Evolutionary conservation across 2,113 vertebrate species (phyloP).

Genomic region (Peromyscus leucopus): DNA sequence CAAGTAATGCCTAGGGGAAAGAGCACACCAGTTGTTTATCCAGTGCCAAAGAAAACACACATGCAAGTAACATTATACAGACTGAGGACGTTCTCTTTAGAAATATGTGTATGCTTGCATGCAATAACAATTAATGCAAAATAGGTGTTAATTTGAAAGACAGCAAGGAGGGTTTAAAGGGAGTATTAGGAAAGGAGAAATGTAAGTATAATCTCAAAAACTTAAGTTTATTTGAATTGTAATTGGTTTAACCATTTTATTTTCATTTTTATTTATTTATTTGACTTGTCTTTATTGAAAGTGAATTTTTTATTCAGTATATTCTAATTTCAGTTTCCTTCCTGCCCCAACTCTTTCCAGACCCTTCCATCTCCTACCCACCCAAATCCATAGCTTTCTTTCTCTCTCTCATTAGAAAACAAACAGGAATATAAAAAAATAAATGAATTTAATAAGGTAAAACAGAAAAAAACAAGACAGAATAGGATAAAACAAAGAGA

Average conservation of each 20-base stretch:
- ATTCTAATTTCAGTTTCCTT: background rate
- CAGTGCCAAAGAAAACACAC: background rate
- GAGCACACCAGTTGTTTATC: background rate
- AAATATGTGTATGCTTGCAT: background rate
- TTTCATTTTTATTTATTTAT: background rate
- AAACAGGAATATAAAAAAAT: background rate
- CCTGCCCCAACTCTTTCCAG: background rate
- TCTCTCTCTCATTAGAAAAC: background rate
- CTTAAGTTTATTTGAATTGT: background rate
- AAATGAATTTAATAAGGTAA: background rate
- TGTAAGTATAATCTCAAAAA: background rate
- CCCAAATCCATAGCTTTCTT: background rate
- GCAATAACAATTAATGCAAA: background rate
- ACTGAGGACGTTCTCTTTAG: background rate
- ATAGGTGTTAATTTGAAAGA: background rate
- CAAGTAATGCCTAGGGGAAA: background rate
- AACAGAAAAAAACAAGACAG: background rate
- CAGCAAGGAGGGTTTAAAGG: background rate
- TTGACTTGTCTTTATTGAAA: background rate
- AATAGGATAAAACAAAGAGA: background rate
- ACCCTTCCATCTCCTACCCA: background rate
- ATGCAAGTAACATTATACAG: background rate
- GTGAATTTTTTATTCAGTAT: background rate
- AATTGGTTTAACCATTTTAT: background rate
- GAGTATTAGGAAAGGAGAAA: background rate